Conservation (phyloP, 2,888 invertebrate species). For the Eurytoma adleriae region DNA sequence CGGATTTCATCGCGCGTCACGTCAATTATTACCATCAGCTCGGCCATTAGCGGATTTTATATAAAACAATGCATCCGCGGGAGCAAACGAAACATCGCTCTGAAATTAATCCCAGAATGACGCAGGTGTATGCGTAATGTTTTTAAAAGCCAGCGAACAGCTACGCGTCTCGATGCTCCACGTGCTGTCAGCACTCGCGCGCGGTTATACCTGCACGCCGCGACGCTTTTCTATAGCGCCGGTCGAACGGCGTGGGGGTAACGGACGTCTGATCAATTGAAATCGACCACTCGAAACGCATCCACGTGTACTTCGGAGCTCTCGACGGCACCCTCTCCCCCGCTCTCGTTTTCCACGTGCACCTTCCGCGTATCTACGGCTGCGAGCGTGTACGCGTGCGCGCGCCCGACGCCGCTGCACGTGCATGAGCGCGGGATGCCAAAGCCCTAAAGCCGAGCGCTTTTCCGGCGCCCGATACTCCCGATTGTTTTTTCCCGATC, state of each 20-base stretch:
- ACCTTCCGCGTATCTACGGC: slow-evolving; percentile 54
- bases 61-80: background rate
- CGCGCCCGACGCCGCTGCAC: background rate
- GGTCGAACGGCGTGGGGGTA: background rate
- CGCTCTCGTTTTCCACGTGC: slow-evolving; percentile 50
- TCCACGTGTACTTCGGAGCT: slow-evolving; percentile 63
- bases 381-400: slow-evolving; percentile 16
- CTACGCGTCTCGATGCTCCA: background rate
- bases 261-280: slow-evolving; percentile 67
- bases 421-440: slow-evolving; percentile 18
- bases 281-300: slow-evolving; percentile 67
- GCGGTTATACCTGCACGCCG: background rate
- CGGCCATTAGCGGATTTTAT: background rate
- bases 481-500: too few relatives aligned
- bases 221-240: background rate
- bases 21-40: slow-evolving; percentile 8
- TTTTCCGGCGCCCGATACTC: background rate
- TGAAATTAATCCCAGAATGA: background rate
- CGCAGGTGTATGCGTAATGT: background rate
- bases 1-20: background rate
- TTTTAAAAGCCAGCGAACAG: background rate
- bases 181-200: slow-evolving; percentile 5
- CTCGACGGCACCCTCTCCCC: background rate
- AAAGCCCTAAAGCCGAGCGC: slow-evolving; percentile 9
- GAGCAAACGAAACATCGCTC: background rate